Conservation (phyloP, 2,797 vertebrate species). For the Schizopygopsis malacanthus region DNA sequence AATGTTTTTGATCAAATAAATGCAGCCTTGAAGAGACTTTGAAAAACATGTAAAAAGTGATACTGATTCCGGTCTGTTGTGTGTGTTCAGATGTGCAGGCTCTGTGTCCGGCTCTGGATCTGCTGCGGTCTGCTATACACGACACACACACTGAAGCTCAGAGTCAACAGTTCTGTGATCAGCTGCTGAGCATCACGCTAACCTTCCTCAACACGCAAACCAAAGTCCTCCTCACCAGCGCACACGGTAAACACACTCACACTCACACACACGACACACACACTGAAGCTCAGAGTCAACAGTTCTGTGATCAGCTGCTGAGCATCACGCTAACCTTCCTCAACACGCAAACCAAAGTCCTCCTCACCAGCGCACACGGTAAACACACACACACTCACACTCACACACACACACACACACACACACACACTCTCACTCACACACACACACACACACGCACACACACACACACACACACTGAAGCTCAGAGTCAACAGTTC, state of each 20-base stretch:
- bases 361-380: no score
- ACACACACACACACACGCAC: no score
- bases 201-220: conserved; percentile 89
- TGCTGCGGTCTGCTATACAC: conserved; percentile 86
- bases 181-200: conserved; percentile 88
- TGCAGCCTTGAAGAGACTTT: neutral
- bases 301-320: no score
- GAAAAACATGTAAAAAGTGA: neutral
- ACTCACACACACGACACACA: no score
- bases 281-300: no score
- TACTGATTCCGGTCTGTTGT: neutral
- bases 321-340: no score
- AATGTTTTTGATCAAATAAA: no score
- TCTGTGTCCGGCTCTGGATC: conserved; percentile 86
- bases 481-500: no score
- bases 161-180: conserved; percentile 93
- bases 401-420: no score
- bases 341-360: no score
- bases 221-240: conserved; percentile 76
- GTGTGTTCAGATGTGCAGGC: conserved; percentile 82
- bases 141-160: conserved; percentile 89
- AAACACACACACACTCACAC: no score
- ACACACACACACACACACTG: no score
- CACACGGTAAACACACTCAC: conserved; percentile 72
- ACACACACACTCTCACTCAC: neutral